A percentile compares a stretch with the other conserved stretches of the same genome.
Conservation (phyloP, 2,797 vertebrate genomes). For the Anguilla pacifica region DNA sequence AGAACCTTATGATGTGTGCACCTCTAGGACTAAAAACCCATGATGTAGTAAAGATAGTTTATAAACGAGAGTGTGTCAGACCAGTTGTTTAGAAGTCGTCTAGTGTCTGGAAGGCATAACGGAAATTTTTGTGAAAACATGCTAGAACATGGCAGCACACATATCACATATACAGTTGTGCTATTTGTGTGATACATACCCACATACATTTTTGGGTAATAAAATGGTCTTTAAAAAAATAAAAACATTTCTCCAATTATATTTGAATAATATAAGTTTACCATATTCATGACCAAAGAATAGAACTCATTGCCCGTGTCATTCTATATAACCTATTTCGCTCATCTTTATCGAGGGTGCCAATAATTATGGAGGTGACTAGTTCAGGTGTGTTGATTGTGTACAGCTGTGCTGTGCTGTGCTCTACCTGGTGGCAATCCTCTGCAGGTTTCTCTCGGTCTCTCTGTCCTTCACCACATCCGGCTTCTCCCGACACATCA, state of each 20-base stretch:
- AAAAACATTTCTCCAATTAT: not conserved
- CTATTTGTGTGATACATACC: not conserved
- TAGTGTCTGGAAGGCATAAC: too few relatives aligned
- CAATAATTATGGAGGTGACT: not conserved
- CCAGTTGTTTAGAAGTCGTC: too few relatives aligned
- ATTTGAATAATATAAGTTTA: too few relatives aligned
- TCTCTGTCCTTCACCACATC: constrained; percentile 85
- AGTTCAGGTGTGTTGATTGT: too few relatives aligned
- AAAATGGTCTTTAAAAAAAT: not conserved
- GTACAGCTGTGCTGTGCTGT: constrained; percentile 15
- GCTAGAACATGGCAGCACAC: not conserved
- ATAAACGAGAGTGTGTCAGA: too few relatives aligned
- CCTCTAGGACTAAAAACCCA: too few relatives aligned
- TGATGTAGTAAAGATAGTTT: too few relatives aligned
- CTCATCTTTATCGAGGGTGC: too few relatives aligned
- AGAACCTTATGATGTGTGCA: too few relatives aligned
- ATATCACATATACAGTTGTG: not conserved
- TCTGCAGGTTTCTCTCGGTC: constrained; percentile 83
- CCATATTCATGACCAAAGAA: too few relatives aligned
- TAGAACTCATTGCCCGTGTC: too few relatives aligned
- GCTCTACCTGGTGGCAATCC: constrained; percentile 87
- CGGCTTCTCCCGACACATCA: constrained; percentile 89
- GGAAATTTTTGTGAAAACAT: not conserved
- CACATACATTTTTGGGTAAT: not conserved
- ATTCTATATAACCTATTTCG: too few relatives aligned